A percentile compares a stretch with the other conserved stretches of the same genome.
These are phyloP conservation scores for Drepanosiphum platanoidis DNA, from an alignment of 2,888 invertebrate species.

Conservation along the genomic window DNA sequence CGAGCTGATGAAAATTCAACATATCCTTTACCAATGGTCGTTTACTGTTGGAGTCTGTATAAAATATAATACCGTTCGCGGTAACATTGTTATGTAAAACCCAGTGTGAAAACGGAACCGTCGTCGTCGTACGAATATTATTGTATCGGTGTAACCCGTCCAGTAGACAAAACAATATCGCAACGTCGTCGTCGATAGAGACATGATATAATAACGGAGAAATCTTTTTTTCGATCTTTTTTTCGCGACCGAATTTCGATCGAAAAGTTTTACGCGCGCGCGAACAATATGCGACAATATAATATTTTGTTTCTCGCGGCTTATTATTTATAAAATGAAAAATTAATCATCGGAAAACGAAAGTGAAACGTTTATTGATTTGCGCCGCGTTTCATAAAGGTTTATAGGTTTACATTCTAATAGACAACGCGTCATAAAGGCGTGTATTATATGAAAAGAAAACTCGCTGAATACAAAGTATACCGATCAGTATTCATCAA, in stretches of 20 bases:
- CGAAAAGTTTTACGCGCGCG: background rate
- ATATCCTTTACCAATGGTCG: no score
- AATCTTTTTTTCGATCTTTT: no score
- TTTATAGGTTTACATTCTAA: background rate
- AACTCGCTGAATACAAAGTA: background rate
- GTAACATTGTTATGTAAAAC: no score
- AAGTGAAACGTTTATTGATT: conserved; percentile 9
- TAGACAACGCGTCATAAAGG: background rate
- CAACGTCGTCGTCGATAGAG: no score
- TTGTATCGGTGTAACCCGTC: no score
- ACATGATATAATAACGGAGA: no score
- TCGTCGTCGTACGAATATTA: no score
- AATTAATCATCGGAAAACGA: background rate
- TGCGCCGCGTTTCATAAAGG: background rate
- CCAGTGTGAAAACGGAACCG: no score
- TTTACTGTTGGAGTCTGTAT: no score
- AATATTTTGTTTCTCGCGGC: background rate
- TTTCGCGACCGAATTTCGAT: background rate
- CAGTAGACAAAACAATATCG: no score
- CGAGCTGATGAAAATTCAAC: no score
- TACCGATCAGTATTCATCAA: conserved; percentile 16
- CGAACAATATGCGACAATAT: background rate
- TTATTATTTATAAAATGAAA: background rate
- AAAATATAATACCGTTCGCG: no score
- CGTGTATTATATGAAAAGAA: background rate